Base-by-base conservation (phyloP, 2,113 vertebrate genomes). In the Elanoides forficatus region DNA sequence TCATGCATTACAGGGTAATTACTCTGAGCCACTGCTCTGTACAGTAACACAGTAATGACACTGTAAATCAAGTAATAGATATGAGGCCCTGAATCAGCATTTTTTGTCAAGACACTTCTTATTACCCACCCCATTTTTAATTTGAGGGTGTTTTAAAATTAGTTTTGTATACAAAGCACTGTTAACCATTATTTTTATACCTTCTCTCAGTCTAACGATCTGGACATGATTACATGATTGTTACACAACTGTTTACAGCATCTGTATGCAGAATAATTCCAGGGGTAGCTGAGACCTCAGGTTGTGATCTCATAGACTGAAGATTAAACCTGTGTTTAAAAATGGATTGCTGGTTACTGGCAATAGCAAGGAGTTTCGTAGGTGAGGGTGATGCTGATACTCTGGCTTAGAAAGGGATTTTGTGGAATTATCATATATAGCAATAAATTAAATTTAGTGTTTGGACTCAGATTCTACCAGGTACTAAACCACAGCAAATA, bases 1-100 rank as follows among this genome's bases (percentile, higher is more conserved):
- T 82, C 50, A 56, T 98, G 95, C 95, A 97, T 98, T 98, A 98
- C 84, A 78, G 93, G 90, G 94, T 97, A 98, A 98, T 98, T 98
- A 97, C 97, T 97, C 95, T 95, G 96, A 95, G 78, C 94, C 95
- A 86, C 91, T 96, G 93, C 96, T 97, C 97, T 95, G 95, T 96
- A 95, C 91, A 94, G 97, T 95, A 97, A 96, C 63, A 32, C 88
- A 94, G 93, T 92, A 96, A 97, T 88, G 95, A 92, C 90, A 78
- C 95, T 66, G 88, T 96, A 98, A 98, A 97, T 95, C 96, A 88
- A 94, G 94, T 97, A 89, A 96, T 92, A 97, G 97, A 97, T 97
- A 95, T 93, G 90, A 97, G 91, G 63, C 84, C 86, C 92, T 97
- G 97, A 97, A 94, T 98, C 97, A 98, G 96, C 97, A 81, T 90